Percentiles rank a stretch among this genome's conserved stretches.
These are phyloP conservation scores for Epirrita christyi DNA, from an alignment of 2,888 invertebrate genomes.

Conservation along the genomic window DNA sequence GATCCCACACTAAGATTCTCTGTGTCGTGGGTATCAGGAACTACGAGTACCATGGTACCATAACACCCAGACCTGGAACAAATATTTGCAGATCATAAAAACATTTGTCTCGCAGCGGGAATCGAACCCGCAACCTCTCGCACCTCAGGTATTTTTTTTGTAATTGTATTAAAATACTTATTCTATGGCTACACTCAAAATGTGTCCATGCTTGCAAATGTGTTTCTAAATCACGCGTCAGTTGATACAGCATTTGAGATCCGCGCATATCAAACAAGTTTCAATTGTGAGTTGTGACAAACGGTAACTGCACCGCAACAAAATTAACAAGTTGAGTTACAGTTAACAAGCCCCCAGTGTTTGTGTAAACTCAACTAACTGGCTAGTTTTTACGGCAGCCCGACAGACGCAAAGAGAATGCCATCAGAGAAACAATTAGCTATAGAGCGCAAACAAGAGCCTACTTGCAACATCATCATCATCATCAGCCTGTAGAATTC, in stretches of 20 bases:
- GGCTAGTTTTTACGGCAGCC: slow-evolving; percentile 66
- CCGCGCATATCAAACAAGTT: slow-evolving; percentile 42
- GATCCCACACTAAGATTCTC: no score
- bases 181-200: no score
- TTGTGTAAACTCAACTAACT: slow-evolving; percentile 78
- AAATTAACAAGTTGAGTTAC: slow-evolving; percentile 79
- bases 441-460: neutral
- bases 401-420: slow-evolving; percentile 46
- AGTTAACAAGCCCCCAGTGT: slow-evolving; percentile 72
- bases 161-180: no score
- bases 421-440: slow-evolving; percentile 1
- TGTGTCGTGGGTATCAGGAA: no score
- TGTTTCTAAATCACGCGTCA: neutral
- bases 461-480: no score
- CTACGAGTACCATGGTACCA: no score
- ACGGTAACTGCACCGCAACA: slow-evolving; percentile 60
- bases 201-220: neutral
- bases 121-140: no score
- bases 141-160: no score
- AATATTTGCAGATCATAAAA: no score
- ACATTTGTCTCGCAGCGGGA: no score
- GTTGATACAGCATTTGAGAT: slow-evolving; percentile 35
- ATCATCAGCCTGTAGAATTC: no score
- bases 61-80: no score
- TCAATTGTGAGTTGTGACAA: slow-evolving; percentile 61